These are phyloP conservation scores for Metridium senile DNA, from an alignment of 92 coral and sea anemone genomes.

Conservation along the genomic window DNA sequence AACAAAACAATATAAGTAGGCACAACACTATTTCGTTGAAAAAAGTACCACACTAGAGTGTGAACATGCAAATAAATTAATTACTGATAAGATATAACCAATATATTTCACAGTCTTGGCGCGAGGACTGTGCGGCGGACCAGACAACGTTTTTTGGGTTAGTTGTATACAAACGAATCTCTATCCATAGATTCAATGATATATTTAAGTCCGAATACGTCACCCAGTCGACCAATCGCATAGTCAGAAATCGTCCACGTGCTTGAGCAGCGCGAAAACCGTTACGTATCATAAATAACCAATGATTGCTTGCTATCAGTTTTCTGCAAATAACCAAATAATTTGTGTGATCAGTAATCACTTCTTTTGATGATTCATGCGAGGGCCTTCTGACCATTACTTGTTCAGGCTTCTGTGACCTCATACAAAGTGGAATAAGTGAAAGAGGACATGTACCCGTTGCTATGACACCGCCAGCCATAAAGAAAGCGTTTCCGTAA, in stretches of 20 bases:
- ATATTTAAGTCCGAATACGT: constrained; percentile 56
- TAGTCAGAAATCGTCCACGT: constrained; percentile 60
- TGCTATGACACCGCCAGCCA: constrained; percentile 89
- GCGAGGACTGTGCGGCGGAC: too few relatives aligned
- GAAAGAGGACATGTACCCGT: constrained; percentile 65
- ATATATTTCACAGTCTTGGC: too few relatives aligned
- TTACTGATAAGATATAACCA: too few relatives aligned
- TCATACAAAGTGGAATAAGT: constrained; percentile 54
- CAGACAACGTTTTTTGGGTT: background rate
- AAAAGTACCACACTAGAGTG: too few relatives aligned
- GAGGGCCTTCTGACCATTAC: constrained; percentile 9
- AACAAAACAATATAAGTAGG: too few relatives aligned
- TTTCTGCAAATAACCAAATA: too few relatives aligned
- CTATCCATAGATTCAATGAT: constrained; percentile 60
- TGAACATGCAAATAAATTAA: too few relatives aligned
- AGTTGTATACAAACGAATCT: constrained; percentile 49
- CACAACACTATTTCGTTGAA: too few relatives aligned
- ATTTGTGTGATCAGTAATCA: background rate
- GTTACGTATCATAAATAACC: constrained; percentile 42
- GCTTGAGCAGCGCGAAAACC: constrained; percentile 41
- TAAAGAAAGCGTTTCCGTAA: constrained; percentile 81
- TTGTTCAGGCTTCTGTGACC: constrained; percentile 18
- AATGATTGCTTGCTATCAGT: background rate
- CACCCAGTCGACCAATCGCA: constrained; percentile 68
- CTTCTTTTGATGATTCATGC: constrained; percentile 6